Base-by-base conservation (phyloP, 2,113 vertebrate genomes). In the Cichladusa arquata region DNA sequence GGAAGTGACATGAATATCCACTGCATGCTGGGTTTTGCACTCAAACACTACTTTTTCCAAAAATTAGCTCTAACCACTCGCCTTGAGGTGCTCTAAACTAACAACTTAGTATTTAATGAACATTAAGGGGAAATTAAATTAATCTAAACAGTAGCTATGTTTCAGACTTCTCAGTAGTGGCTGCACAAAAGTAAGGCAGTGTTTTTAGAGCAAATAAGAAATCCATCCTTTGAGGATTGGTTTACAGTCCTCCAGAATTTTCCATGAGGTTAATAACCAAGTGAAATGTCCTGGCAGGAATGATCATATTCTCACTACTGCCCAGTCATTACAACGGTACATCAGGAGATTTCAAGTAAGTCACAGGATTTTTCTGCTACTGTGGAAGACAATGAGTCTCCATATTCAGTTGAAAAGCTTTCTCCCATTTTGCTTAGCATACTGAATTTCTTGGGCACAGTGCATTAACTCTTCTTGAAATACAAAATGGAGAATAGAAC, bases 381-480 rank as follows among this genome's bases (percentile, higher is more conserved):
- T 1, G 2, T 72, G 57, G 60, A 70, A 88, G 58, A 72, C 0
- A 5, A 16, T 45, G 28, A 12, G 1, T 84, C 72, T 81, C 85
- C 83, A 24, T 85, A 28, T 71, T 62, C 57, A 23, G 42, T 42
- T 74, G 65, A 67, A 65, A 95, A 79, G 24, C 51, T 84, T 78
- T 91, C 80, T 91, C 33, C 65, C 77, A 62, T 96, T 96, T 95
- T 92, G 45, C 62, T 88, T 91, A 74, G 81, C 81, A 64, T 31
- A 29, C 76, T 72, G 67, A 95, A 76, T 42, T 57, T 84, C 77
- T 90, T 53, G 85, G 95, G 95, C 92, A 94, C 80, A 81, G 85
- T 38, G n/a, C 38, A 82, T 95, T 96, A 96, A 95, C 96, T 96
- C 85, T 91, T 96, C 95, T 78, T 90, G 72, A 95, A 96, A 92